Evolutionary conservation across 30 jellyfish, hydroid and myxozoan species (phyloP), one percentile per base, ranked within the genome.

Genomic region (Hydractinia echinata): DNA sequence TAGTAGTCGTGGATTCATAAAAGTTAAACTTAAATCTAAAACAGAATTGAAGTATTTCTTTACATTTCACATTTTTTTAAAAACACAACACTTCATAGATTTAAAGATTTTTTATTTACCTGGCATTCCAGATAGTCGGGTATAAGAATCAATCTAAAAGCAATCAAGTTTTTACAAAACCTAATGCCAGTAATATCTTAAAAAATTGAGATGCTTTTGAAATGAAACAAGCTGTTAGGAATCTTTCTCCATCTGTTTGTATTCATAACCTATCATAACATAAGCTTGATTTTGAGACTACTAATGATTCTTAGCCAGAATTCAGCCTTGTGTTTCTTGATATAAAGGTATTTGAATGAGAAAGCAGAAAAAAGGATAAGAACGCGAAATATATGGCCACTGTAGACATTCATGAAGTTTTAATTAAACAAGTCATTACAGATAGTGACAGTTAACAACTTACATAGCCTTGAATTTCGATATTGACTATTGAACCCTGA

Each of bases 51-150:
- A 30, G 44, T 30, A 30, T 30, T 30, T 30, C 44, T 30, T 30
- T 30, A 30, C 44, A 30, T 2, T 30, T 30, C 44, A 30, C 44
- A 30, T 30, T 30, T 30, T 30, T 30, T 30, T 30, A 30, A 30
- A 2, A 0, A n/a, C n/a, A 0, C 44, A 30, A 2, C 15, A 16
- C 15, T 13, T 60, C 15, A 13, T 13, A 60, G 15, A 60, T 16
- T 60, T 60, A 13, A 60, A 60, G 18, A 60, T 14, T 60, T 15
- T 44, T 18, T 7, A 72, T n/a, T 61, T 73, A 89, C 97, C 97
- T 14, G 97, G 97, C 97, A 89, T 89, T 53, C 97, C 97, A 44
- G 97, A 79, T 21, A 89, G 86, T 4, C 97, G 90, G 68, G 76
- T 72, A 8, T 80, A 81, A 44, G 94, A 79, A 8, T 89, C 97